A percentile compares a stretch with the other conserved stretches of the same genome.
Conservation (phyloP, 2,888 invertebrate species). For the Apotomis capreana region DNA sequence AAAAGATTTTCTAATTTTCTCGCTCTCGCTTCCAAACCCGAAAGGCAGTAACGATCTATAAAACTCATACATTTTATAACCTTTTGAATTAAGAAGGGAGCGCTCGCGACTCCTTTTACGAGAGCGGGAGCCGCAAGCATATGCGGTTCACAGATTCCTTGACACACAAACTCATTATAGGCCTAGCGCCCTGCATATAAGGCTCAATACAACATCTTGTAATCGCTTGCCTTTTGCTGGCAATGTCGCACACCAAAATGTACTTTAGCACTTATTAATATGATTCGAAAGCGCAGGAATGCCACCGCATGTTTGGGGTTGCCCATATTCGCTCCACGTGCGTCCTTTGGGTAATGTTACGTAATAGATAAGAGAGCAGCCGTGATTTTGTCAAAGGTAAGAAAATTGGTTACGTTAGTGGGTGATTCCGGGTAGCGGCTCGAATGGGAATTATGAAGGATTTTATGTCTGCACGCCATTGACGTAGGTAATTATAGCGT, state of each 20-base stretch:
- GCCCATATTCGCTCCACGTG: conserved; percentile 73
- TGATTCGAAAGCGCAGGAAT: conserved; percentile 63
- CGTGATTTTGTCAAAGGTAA: conserved; percentile 83
- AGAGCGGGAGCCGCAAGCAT: conserved; percentile 61
- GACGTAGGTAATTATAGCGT: conserved; percentile 21
- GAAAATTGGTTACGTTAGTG: conserved; percentile 81
- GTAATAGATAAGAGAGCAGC: conserved; percentile 74
- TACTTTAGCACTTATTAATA: conserved; percentile 70
- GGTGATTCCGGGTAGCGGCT: conserved; percentile 69
- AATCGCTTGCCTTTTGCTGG: conserved; percentile 59
- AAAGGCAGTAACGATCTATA: conserved; percentile 23
- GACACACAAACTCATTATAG: conserved; percentile 65
- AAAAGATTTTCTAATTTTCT: conserved; percentile 83
- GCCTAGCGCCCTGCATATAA: conserved; percentile 65
- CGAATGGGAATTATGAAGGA: conserved; percentile 66
- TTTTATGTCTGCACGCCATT: conserved; percentile 26
- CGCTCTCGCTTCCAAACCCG: conserved; percentile 52
- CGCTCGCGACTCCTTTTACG: conserved; percentile 57
- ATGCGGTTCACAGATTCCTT: conserved; percentile 57
- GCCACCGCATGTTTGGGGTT: conserved; percentile 57
- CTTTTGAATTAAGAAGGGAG: background rate
- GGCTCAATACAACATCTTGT: conserved; percentile 63
- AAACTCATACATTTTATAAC: conserved; percentile 12
- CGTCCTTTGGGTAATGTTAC: conserved; percentile 82
- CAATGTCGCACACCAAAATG: conserved; percentile 59